These are phyloP conservation scores for Hyaena hyaena DNA, from an alignment of 2,113 vertebrate genomes.

Conservation along the genomic window DNA sequence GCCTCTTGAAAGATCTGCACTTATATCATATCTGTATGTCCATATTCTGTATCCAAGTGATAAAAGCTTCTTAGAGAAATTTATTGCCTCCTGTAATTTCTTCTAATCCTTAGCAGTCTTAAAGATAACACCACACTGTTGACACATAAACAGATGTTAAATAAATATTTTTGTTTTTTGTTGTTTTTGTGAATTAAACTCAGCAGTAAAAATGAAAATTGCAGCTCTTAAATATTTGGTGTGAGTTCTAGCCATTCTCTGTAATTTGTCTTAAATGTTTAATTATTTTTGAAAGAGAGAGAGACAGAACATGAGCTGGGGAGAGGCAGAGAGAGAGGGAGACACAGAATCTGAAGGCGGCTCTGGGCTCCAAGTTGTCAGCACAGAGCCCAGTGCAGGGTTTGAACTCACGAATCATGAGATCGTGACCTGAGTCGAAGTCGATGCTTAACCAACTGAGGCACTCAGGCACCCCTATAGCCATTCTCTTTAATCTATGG, in stretches of 20 bases:
- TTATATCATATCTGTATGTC: neutral
- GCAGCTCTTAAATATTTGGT: neutral
- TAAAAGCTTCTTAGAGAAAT: neutral
- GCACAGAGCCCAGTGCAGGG: too few species aligned
- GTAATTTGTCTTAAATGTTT: too few species aligned
- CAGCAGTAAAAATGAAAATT: slow-evolving; percentile 11
- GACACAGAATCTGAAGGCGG: too few species aligned
- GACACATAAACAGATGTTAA: slow-evolving; percentile 47
- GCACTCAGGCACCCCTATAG: neutral
- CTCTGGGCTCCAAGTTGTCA: too few species aligned
- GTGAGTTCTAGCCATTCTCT: neutral
- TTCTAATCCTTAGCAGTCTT: slow-evolving; percentile 14
- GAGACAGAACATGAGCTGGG: too few species aligned
- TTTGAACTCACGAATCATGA: too few species aligned
- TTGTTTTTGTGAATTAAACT: neutral
- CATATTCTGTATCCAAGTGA: neutral
- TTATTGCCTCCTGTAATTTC: slow-evolving; percentile 27
- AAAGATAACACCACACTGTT: neutral
- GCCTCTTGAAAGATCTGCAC: neutral
- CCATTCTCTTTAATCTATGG: neutral
- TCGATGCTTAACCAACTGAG: too few species aligned
- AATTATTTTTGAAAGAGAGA: too few species aligned
- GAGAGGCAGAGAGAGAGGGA: too few species aligned
- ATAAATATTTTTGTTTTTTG: slow-evolving; percentile 2
- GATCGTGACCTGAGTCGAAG: too few species aligned